Evolutionary conservation across 2,797 vertebrate genomes (phyloP).

Genomic region (Rhyacichthys aspro): DNA sequence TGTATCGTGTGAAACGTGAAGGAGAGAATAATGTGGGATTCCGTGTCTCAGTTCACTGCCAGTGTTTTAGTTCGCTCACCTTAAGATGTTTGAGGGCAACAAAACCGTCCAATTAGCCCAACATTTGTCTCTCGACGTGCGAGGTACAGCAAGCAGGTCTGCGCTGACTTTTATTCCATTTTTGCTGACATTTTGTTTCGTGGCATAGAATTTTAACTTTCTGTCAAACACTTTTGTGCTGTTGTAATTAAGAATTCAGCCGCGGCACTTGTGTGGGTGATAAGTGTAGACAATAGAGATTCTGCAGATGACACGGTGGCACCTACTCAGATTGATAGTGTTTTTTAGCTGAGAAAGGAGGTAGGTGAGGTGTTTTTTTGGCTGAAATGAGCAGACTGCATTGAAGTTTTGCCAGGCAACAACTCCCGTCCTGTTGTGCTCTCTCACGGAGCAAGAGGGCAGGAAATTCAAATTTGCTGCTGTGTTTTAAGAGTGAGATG

Average conservation of each 20-base stretch:
- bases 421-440: background rate
- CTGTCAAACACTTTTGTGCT: constrained; percentile 5
- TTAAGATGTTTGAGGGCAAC: constrained; percentile 11
- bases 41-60: too few relatives aligned
- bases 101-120: constrained; percentile 33
- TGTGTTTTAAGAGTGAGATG: too few relatives aligned
- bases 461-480: constrained; percentile 23
- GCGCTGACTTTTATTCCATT: constrained; percentile 7
- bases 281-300: constrained; percentile 8
- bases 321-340: background rate
- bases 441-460: background rate
- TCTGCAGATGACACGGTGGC: background rate
- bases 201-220: constrained; percentile 33
- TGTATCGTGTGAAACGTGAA: background rate
- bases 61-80: constrained; percentile 15
- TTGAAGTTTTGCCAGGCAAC: constrained; percentile 11
- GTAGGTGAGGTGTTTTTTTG: constrained; percentile 1
- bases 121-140: constrained; percentile 10
- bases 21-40: background rate
- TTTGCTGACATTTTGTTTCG: constrained; percentile 19
- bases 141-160: constrained; percentile 18
- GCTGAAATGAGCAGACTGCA: constrained; percentile 4
- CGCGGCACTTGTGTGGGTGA: constrained; percentile 4
- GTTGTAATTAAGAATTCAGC: constrained; percentile 36
- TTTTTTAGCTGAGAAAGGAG: background rate